A percentile compares a stretch with the other conserved stretches of the same genome.
phyloP scores from a whole-genome alignment of 2,797 vertebrate genomes.

The Oreortyx pictus region DNA sequence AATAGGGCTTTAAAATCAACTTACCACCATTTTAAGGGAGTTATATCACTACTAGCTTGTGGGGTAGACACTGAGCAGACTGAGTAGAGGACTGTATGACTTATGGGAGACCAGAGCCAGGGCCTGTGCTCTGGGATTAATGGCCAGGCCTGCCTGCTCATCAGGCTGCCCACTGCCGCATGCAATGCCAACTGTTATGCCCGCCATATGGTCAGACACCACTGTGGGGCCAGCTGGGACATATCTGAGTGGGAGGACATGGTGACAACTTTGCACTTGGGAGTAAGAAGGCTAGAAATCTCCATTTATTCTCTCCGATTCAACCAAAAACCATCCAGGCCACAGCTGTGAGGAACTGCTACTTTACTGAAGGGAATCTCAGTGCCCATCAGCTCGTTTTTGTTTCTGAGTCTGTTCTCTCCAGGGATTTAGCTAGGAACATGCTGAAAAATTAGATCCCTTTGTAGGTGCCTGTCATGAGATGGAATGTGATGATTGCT shows the following conservation, averaged over 20 bases:
- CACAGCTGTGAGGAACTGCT: background rate
- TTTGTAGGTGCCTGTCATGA: background rate
- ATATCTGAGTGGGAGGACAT: background rate
- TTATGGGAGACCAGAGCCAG: fast-evolving
- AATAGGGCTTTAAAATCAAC: background rate
- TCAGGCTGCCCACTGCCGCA: fast-evolving
- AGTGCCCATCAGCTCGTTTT: background rate
- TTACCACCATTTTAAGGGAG: background rate
- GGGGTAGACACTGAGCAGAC: background rate
- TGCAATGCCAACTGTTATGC: fast-evolving
- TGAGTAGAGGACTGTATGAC: background rate
- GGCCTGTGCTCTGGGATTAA: background rate
- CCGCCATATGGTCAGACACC: background rate
- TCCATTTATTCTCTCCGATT: background rate
- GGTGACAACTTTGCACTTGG: background rate
- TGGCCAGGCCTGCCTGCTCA: background rate
- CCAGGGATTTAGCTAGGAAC: background rate
- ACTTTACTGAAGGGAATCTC: background rate
- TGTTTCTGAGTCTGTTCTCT: background rate
- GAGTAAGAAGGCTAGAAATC: background rate
- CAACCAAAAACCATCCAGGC: background rate
- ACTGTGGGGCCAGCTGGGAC: background rate
- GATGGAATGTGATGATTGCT: background rate
- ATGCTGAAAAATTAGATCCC: background rate
- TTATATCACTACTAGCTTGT: background rate